Evolutionary conservation across 2,888 invertebrate genomes (phyloP), one percentile per base, ranked within the genome.

Genomic region (Cheilosia urbana): DNA sequence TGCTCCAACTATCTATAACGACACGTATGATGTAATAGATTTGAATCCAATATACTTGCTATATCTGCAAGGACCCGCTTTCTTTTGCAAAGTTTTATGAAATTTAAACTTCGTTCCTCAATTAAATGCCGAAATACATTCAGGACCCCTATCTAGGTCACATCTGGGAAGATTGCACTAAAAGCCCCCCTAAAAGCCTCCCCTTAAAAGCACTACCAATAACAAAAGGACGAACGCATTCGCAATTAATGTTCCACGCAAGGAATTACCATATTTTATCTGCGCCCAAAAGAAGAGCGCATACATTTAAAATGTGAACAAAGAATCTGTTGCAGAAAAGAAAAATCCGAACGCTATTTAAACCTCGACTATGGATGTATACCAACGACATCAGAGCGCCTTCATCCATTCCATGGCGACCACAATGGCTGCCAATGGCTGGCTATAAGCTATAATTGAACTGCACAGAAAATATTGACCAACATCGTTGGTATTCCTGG

Each of bases 401-500:
- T 24, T 51, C 5, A 21, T 4, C 19, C 24, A 63, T 34, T 34
- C 55, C 21, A 62, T 30, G 6, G 42, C 49, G 42, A 62, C 62
- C 68, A 63, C 72, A 42, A 63, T 62, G 37, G 5, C 51, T 9
- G 57, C 30, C 45, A 34, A 57, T 57, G 71, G 51, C 81, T 76
- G 81, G 27, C 65, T n/a, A n/a, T n/a, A n/a, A n/a, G n/a, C 82
- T 66, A 45, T 82, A 71, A 82, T 77, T 77, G 76, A 76, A 71
- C 76, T 34, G 34, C 3, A 60, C 2, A 49, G 47, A 65, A 66
- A 47, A 60, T 53, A 71, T 81, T 53, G 5, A 27, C 47, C 4
- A 3, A 27, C 17, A 40, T n/a, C 27, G 13, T 58, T 17, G 15
- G 53, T 24, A 55, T 60, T 47, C 27, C 40, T 42, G 11, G 27